These are phyloP conservation scores for Orussus abietinus DNA, from an alignment of 1,140 invertebrate genomes.

Conservation along the genomic window DNA sequence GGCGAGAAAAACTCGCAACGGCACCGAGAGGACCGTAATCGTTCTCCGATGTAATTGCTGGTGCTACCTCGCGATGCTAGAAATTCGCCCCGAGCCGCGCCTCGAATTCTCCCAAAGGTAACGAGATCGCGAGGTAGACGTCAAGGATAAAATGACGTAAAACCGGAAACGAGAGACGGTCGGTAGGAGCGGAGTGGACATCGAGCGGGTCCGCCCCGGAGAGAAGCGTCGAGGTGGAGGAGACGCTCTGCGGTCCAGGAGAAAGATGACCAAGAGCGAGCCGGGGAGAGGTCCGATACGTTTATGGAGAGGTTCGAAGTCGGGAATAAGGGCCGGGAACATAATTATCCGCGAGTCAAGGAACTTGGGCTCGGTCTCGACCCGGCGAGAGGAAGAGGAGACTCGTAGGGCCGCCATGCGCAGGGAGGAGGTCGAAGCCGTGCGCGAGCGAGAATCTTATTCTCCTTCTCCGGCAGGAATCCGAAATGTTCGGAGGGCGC, in stretches of 20 bases:
- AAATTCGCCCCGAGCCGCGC: too few species aligned
- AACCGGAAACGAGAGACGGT: constrained; percentile 6
- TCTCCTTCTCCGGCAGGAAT: constrained; percentile 28
- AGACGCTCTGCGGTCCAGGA: too few species aligned
- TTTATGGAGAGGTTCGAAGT: constrained; percentile 24
- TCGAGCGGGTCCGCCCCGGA: too few species aligned
- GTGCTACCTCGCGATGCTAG: not conserved
- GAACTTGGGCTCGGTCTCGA: constrained; percentile 19
- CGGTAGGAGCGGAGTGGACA: too few species aligned
- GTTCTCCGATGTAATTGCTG: constrained; percentile 41
- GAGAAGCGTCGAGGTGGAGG: too few species aligned
- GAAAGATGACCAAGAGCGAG: too few species aligned
- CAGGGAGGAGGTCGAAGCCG: constrained; percentile 3
- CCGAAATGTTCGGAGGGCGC: constrained; percentile 18
- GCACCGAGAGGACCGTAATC: constrained; percentile 36
- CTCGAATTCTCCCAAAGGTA: too few species aligned
- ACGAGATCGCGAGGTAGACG: not conserved
- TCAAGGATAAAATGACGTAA: not conserved
- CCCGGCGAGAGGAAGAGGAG: constrained; percentile 6
- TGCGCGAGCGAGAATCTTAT: constrained; percentile 19
- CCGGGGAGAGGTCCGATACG: constrained; percentile 21
- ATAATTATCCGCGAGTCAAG: constrained; percentile 28
- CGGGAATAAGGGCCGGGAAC: constrained; percentile 22
- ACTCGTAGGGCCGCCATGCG: not conserved
- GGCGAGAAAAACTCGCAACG: constrained; percentile 32